Conservation (phyloP, 2,888 invertebrate genomes). For the Cyrtodaria siliqua region DNA sequence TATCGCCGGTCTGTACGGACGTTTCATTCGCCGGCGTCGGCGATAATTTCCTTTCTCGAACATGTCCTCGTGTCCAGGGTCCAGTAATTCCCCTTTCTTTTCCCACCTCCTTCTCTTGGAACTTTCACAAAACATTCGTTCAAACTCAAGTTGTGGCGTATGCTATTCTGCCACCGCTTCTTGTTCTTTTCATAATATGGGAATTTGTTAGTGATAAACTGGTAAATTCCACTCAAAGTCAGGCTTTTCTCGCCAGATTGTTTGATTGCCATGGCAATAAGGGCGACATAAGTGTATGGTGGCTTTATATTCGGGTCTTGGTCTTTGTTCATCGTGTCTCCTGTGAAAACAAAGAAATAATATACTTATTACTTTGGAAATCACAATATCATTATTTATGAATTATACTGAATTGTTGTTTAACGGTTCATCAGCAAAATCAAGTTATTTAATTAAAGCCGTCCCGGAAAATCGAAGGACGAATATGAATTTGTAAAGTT, state of each 20-base stretch:
- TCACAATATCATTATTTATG: no score
- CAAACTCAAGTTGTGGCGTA: conserved; percentile 96
- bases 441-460: no score
- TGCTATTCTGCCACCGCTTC: conserved; percentile 99
- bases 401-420: no score
- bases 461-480: no score
- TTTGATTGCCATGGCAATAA: conserved; percentile 97
- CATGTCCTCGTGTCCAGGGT: conserved; percentile 99
- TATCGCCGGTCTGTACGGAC: conserved; percentile 86
- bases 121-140: conserved; percentile 99
- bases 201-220: conserved; percentile 98
- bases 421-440: no score
- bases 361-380: no score
- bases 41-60: conserved; percentile 99
- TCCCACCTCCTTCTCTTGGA: conserved; percentile 97
- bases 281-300: conserved; percentile 96
- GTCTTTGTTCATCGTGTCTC: conserved; percentile 69
- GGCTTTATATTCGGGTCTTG: conserved; percentile 90
- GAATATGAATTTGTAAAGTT: no score
- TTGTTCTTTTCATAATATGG: conserved; percentile 99
- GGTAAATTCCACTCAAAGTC: conserved; percentile 98
- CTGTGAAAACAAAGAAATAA: not conserved
- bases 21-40: conserved; percentile 97
- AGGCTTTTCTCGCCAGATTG: conserved; percentile 93
- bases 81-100: conserved; percentile 97